Evolutionary conservation across 2,113 vertebrate species (phyloP), one percentile per base, ranked within the genome.

Genomic region (Xiphias gladius): DNA sequence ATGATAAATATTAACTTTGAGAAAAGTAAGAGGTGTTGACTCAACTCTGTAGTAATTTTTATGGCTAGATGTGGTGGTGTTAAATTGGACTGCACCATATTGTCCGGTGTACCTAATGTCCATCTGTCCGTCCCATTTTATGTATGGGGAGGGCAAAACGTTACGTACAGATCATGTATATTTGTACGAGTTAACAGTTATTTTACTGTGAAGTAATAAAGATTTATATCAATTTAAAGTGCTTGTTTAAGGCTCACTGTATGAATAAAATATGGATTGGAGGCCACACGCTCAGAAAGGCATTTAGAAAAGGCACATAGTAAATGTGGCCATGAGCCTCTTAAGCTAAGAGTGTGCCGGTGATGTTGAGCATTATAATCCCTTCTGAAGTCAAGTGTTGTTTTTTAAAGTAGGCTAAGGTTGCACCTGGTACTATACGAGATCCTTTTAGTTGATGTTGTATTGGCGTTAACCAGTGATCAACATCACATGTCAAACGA

Each of bases 311-410:
- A 69, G 70, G 35, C 57, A 57, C 10, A 35, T 7, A 13, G 10
- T 30, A 17, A 59, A 52, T 52, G 39, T 26, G 41, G 48, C 65
- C 63, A 35, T 14, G 10, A 84, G 76, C 63, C 48, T 58, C 41
- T 75, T 20, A 59, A 30, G 26, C 41, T 54, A 22, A 54, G 37
- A 28, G 32, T 32, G 50, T 48, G 50, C 43, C 11, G 59, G n/a
- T 22, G 54, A 73, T 61, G 68, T 1, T 32, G 58, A 76, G 55
- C 64, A 55, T 13, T 69, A 65, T 65, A 71, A 84, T 64, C 28
- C 50, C 19, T 28, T 14, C 6, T 79, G 65, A 71, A 76, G 77
- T 80, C 77, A 80, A 65, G 64, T 16, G 50, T 64, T 62, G 43
- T 68, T 73, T 43, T 46, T 62, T 6, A 35, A 46, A 64, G 61